Evolutionary conservation across 2,113 vertebrate genomes (phyloP).

Genomic region (Castor canadensis): DNA sequence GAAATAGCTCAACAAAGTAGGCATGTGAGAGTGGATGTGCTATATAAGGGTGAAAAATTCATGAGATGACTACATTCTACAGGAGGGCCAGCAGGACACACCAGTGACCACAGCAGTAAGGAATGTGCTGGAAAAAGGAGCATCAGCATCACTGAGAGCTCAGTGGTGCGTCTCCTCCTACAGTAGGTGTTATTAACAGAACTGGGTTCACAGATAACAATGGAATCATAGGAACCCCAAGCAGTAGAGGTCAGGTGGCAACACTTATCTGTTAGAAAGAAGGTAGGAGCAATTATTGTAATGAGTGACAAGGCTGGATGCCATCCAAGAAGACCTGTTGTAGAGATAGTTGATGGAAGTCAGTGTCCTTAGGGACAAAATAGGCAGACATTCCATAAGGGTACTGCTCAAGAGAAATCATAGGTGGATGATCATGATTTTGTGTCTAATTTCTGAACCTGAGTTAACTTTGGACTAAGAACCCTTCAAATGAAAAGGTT

Average conservation of each 20-base stretch:
- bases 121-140: not conserved
- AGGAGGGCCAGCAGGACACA: not conserved
- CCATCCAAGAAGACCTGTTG: too few species aligned
- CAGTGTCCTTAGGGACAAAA: not conserved
- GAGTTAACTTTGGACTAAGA: not conserved
- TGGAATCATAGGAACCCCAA: not conserved
- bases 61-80: not conserved
- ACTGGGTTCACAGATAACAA: not conserved
- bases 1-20: not conserved
- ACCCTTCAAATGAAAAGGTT: not conserved
- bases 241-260: not conserved
- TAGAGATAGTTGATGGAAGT: not conserved
- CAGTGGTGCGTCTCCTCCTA: not conserved
- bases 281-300: too few species aligned
- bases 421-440: not conserved
- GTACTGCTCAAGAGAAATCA: not conserved
- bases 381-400: not conserved
- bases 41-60: not conserved
- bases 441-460: not conserved
- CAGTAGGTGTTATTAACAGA: not conserved
- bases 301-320: too few species aligned
- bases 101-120: not conserved
- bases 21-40: not conserved
- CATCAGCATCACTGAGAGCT: not conserved
- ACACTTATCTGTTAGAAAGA: too few species aligned